Conservation (phyloP, 1,140 invertebrate species). For the Hypsibius dujardini region DNA sequence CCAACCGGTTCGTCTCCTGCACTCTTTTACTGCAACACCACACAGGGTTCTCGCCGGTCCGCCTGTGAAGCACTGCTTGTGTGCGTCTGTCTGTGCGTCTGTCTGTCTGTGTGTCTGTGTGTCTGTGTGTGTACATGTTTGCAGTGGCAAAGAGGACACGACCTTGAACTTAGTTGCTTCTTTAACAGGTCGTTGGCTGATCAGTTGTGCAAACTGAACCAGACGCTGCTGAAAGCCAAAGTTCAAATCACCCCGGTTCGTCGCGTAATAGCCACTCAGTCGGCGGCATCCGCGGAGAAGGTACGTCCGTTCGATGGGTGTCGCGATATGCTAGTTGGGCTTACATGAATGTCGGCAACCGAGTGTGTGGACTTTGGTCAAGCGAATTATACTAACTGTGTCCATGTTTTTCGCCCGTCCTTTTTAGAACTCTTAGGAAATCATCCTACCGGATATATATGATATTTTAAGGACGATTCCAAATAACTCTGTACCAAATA, state of each 20-base stretch:
- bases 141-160: not conserved
- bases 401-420: not conserved
- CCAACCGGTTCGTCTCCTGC: conserved; percentile 32
- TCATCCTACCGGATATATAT: too few species aligned
- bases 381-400: not conserved
- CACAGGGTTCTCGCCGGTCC: not conserved
- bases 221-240: conserved; percentile 7
- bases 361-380: not conserved
- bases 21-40: conserved; percentile 22
- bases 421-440: too few species aligned
- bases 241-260: not conserved
- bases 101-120: too few species aligned
- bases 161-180: not conserved
- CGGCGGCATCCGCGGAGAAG: not conserved
- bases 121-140: too few species aligned
- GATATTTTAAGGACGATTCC: too few species aligned
- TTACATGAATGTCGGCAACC: not conserved
- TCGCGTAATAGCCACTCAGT: conserved; percentile 1
- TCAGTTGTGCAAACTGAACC: not conserved
- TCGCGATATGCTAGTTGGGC: too few species aligned
- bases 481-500: too few species aligned
- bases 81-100: too few species aligned
- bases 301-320: too few species aligned
- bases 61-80: too few species aligned
- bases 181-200: not conserved